Base-by-base conservation (phyloP, 92 coral and sea anemone species). In the Palythoa caribaeorum region DNA sequence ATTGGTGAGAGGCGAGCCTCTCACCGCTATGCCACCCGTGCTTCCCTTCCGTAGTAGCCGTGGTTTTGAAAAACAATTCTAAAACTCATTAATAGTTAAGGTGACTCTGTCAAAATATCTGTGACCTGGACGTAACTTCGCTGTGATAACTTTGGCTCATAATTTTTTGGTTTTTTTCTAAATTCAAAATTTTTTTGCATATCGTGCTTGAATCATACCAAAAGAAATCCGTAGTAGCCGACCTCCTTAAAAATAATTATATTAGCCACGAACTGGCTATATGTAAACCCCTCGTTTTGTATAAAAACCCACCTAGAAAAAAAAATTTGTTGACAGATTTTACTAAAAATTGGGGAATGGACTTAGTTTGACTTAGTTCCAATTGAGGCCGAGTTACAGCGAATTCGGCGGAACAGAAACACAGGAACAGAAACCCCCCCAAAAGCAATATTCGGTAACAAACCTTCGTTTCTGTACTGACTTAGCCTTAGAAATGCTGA, bases 11-110 rank as follows among this genome's bases (percentile, higher is more conserved):
- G 60, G 60, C 60, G 60, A 53, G 60, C 60, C 60, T 53, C 60
- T 53, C 60, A 53, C 60, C 60, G 60, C 60, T 53, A 53, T 53
- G 60, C 60, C 60, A 53, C 60, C 60, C 60, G 60, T 53, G 60
- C 60, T 53, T 53, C 60, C 60, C 60, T 53, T 53, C 60, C 60
- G 60, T 53, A 53, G 60, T 53, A 53, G 60, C 60, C 51, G 80
- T 76, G 80, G 80, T 76, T 76, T 76, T 76, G 80, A 76, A 76
- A 76, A 76, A 76, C 80, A 76, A 76, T 76, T 76, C 44, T 39
- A 76, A 76, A 53, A 53, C 60, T 53, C 60, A 53, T 53, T 53
- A 53, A 53, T 53, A 53, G 60, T 53, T 53, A 53, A 53, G 60
- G 60, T 53, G 60, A 53, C 60, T 53, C 60, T 53, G 60, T 53